Conservation (phyloP, 2,797 vertebrate genomes). For the Dermochelys coriacea region DNA sequence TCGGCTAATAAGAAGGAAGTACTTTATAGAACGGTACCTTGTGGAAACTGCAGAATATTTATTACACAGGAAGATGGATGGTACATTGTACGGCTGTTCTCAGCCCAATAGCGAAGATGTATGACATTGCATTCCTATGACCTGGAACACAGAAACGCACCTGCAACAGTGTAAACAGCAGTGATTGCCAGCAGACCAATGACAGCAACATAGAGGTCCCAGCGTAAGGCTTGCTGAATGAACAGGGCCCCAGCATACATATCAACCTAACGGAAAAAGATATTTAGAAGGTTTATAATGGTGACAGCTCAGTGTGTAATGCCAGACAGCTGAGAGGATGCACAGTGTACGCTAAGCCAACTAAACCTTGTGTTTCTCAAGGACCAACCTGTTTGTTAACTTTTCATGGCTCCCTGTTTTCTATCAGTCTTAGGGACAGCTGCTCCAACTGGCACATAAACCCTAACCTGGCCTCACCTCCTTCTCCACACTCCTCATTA, state of each 20-base stretch:
- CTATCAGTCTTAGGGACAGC: accelerated
- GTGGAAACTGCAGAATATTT: accelerated
- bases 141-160: constrained; percentile 66
- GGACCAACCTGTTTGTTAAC: not conserved
- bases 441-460: accelerated
- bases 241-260: constrained; percentile 97
- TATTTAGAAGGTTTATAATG: accelerated
- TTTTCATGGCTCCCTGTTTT: accelerated
- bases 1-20: not conserved
- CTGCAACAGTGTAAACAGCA: constrained; percentile 93
- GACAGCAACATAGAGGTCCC: constrained; percentile 94
- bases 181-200: constrained; percentile 89
- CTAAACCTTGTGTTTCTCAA: accelerated
- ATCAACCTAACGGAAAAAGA: constrained; percentile 85
- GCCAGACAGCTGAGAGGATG: not conserved
- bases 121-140: accelerated
- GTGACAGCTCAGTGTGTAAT: accelerated
- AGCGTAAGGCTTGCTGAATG: constrained; percentile 93
- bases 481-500: not conserved
- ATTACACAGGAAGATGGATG: accelerated
- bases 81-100: accelerated
- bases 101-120: accelerated
- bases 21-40: not conserved
- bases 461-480: not conserved
- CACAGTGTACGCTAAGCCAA: accelerated